Base-by-base conservation (phyloP, 2,888 invertebrate genomes). In the Papilio elwesi region DNA sequence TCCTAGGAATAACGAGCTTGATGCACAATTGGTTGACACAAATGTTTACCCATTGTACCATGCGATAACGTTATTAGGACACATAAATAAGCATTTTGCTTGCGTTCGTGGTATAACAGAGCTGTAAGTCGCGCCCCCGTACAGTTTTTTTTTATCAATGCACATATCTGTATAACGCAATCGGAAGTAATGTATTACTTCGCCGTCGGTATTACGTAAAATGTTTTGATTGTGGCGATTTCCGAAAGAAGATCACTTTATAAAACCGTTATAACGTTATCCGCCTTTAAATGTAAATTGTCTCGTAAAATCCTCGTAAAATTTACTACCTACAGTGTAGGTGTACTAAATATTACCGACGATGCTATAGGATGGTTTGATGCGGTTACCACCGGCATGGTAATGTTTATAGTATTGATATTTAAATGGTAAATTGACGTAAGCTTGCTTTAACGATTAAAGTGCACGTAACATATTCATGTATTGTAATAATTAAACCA, bases 221-320 rank as follows among this genome's bases (percentile, higher is more conserved):
- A n/a, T 70, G 65, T 48, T 63, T 64, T 65, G 53, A 36, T 70
- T 70, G 70, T 55, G 53, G 15, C 55, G n/a, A 70, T 65, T 65
- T 83, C 80, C 75, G 75, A 83, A 83, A 83, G 80, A 82, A 83
- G 81, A 85, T 84, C 84, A 82, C 83, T 86, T 83, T 65, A 53
- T 75, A 73, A 77, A 78, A 82, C 59, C 59, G 38, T n/a, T 59
- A 59, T 59, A 81, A 84, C 83, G 87, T 87, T 90, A 88, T 79
- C 81, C 79, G 82, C 82, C 84, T 89, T 86, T 85, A 85, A 86
- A 89, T 89, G 87, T 87, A 89, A 89, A 88, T 88, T 87, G 83
- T 87, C 85, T 86, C 84, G 86, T 89, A 87, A 88, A 89, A 85
- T 77, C 78, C 77, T 81, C 85, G 80, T 89, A 88, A 88, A 87